phyloP scores from a whole-genome alignment of 1,140 invertebrate genomes.

The Caenorhabditis latens region DNA sequence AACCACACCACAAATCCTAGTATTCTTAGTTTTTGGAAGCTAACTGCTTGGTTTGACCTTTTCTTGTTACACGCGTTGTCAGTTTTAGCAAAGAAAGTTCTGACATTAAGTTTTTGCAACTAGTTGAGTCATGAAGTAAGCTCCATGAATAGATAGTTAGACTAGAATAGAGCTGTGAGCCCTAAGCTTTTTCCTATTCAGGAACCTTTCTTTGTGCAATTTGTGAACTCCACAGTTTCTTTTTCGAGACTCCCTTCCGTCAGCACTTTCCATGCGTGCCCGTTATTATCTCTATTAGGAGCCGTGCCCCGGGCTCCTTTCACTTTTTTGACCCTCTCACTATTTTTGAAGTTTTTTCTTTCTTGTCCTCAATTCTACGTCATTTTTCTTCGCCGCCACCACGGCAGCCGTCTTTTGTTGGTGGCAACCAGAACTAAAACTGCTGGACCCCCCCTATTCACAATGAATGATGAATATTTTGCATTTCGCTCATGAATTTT shows the following conservation, averaged over 20 bases:
- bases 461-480: conserved; percentile 54
- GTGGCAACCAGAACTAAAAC: conserved; percentile 55
- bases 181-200: background rate
- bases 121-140: conserved; percentile 11
- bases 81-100: background rate
- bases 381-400: conserved; percentile 38
- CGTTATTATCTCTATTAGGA: conserved; percentile 48
- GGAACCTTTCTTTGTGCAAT: conserved; percentile 39
- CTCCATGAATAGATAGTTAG: conserved; percentile 51
- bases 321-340: background rate
- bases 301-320: background rate
- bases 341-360: conserved; percentile 5
- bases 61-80: background rate
- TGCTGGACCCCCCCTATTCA: conserved; percentile 2
- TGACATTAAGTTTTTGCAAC: background rate
- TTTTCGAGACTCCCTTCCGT: background rate
- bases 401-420: conserved; percentile 35
- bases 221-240: background rate
- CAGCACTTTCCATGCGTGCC: background rate
- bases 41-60: background rate
- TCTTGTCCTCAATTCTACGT: conserved; percentile 34
- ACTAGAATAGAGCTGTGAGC: background rate
- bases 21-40: conserved; percentile 13
- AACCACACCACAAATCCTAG: conserved; percentile 22
- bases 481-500: conserved; percentile 49